Conservation (phyloP, 2,113 vertebrate genomes). For the Mesembrinibis cayennensis region DNA sequence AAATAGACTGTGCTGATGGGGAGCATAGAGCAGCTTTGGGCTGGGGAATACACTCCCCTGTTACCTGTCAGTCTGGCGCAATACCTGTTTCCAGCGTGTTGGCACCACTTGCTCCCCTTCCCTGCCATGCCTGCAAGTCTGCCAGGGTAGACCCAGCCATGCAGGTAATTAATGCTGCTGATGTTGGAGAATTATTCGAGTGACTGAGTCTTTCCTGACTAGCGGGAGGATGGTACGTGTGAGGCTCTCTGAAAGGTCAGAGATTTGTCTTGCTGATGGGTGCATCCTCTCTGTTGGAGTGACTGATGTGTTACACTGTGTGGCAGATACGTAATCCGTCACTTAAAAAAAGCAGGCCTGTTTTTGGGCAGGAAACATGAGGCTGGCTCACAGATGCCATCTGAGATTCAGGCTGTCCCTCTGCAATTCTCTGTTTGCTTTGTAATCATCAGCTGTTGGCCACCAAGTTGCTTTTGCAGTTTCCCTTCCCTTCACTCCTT, state of each 20-base stretch:
- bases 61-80: neutral
- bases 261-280: neutral
- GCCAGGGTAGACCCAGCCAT: neutral
- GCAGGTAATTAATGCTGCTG: neutral
- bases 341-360: neutral
- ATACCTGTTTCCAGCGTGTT: neutral
- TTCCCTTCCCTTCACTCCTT: neutral
- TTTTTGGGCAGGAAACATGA: neutral
- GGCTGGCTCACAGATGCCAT: neutral
- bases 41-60: neutral
- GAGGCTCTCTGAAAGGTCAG: neutral
- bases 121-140: neutral
- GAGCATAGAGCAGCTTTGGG: neutral
- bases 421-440: neutral
- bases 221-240: neutral
- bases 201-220: neutral
- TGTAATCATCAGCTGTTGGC: neutral
- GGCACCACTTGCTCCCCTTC: neutral
- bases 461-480: neutral
- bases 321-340: neutral
- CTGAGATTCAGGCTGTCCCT: neutral
- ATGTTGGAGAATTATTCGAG: neutral
- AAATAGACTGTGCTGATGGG: neutral
- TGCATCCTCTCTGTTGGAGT: neutral
- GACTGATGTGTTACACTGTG: neutral